Conservation (phyloP, 1,140 invertebrate genomes). For the Drosophila tsacasi region DNA sequence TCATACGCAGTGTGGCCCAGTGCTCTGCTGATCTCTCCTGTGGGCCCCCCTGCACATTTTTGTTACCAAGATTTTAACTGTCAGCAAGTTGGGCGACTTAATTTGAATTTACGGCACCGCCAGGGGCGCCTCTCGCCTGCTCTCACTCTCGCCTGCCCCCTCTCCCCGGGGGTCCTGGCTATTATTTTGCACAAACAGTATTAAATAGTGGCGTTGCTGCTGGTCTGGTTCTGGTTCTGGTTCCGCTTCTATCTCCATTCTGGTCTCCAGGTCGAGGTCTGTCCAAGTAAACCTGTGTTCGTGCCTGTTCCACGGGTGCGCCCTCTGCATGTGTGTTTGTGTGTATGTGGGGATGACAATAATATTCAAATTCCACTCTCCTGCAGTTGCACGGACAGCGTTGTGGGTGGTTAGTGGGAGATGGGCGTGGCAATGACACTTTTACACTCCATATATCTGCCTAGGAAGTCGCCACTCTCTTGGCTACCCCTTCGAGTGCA, state of each 20-base stretch:
- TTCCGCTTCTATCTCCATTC: conserved; percentile 16
- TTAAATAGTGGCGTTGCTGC: conserved; percentile 72
- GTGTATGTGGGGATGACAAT: conserved; percentile 65
- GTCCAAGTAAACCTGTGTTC: conserved; percentile 47
- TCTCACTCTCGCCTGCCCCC: neutral
- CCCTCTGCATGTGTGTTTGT: conserved; percentile 9
- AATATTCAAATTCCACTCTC: conserved; percentile 79
- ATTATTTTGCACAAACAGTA: conserved; percentile 79
- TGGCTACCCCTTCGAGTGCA: conserved; percentile 22
- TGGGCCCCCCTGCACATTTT: conserved; percentile 72
- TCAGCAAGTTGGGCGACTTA: conserved; percentile 83
- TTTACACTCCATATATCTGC: conserved; percentile 73
- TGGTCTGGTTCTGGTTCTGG: conserved; percentile 12
- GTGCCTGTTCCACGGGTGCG: conserved; percentile 30
- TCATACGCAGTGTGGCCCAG: conserved; percentile 47
- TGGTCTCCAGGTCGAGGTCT: conserved; percentile 50
- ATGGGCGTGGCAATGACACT: conserved; percentile 68
- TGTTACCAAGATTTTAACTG: conserved; percentile 82
- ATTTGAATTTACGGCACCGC: conserved; percentile 81
- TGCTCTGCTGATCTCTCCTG: conserved; percentile 64
- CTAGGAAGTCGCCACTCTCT: conserved; percentile 59
- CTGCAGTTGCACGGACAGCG: conserved; percentile 30
- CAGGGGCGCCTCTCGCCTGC: conserved; percentile 48
- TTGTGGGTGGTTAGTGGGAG: conserved; percentile 17
- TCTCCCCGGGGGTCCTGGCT: conserved; percentile 47